A percentile compares a stretch with the other conserved stretches of the same genome.
Evolutionary conservation across 2,888 invertebrate species (phyloP).

Genomic region (Kuschelorhynchus macadamiae): DNA sequence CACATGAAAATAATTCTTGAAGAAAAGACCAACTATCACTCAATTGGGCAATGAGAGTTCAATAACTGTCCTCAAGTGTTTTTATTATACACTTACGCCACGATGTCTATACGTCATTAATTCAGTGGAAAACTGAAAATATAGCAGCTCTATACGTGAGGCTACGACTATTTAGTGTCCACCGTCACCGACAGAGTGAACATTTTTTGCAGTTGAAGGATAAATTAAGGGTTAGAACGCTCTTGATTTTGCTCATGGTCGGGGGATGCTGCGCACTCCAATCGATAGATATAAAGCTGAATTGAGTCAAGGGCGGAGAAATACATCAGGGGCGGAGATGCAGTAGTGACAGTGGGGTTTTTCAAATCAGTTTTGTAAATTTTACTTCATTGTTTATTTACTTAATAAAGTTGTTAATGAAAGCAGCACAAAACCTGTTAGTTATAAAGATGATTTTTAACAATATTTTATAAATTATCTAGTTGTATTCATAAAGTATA

Average conservation of each 20-base stretch:
- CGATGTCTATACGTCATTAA: no score
- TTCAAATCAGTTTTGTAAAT: no score
- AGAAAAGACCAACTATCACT: not conserved
- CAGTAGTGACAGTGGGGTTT: not conserved
- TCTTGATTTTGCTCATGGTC: slow-evolving; percentile 47
- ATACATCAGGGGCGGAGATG: slow-evolving; percentile 6
- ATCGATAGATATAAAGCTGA: slow-evolving; percentile 31
- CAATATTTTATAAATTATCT: no score
- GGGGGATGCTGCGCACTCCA: slow-evolving; percentile 42
- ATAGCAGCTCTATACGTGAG: not conserved
- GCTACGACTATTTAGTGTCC: slow-evolving; percentile 5
- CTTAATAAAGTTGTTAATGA: no score
- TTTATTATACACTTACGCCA: not conserved
- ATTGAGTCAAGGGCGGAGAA: not conserved
- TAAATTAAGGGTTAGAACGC: slow-evolving; percentile 45
- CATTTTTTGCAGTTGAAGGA: slow-evolving; percentile 15
- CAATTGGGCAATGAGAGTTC: slow-evolving; percentile 1
- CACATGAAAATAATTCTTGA: not conserved
- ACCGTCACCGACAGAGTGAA: slow-evolving; percentile 32
- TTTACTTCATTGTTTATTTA: no score
- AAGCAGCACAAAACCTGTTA: no score
- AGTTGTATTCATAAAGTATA: no score
- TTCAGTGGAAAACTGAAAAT: not conserved
- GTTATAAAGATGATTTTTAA: no score
- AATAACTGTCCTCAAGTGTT: not conserved